Evolutionary conservation across 2,888 invertebrate species (phyloP), one percentile per base, ranked within the genome.

Genomic region (Therioaphis trifolii): DNA sequence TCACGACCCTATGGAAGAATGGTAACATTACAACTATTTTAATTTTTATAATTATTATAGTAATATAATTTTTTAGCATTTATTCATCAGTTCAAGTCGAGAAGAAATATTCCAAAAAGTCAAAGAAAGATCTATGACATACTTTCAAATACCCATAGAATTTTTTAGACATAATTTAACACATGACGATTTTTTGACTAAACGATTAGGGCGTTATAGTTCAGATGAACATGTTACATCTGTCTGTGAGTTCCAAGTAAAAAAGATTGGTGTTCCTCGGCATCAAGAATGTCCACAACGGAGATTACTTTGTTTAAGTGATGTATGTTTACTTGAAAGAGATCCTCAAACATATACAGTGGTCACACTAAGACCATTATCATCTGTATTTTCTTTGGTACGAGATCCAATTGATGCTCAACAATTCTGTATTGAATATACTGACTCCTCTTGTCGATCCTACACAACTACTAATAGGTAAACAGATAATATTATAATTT

Each of bases 321-420:
- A 99, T 89, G 94, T 95, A 0, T 99, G 99, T 88, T 90, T 99
- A 76, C 90, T 99, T 75, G 99, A 99, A 90, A 91, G 99, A 86
- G 99, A 99, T 90, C 97, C 97, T 2, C 96, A 96, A 88, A 98
- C 98, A 0, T 99, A 99, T 89, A 95, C 94, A 87, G 94, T 97
- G 77, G 94, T 97, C 86, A 98, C 98, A 27, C 90, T 97, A 72
- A 91, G 94, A 77, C 95, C 95, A 0, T 88, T 95, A 49, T 90
- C 92, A 77, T 94, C 97, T 89, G 94, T 99, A 49, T 98, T 96
- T 89, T 96, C 98, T 0, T 90, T 99, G 82, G 93, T 99, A 29
- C 91, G 99, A 75, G 95, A 96, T 88, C 93, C 94, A 80, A 93
- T 94, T 80, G 96, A 98, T 89, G 96, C 97, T 0, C 99, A 99